Base-by-base conservation (phyloP, 2,113 vertebrate species). In the Proteles cristata region DNA sequence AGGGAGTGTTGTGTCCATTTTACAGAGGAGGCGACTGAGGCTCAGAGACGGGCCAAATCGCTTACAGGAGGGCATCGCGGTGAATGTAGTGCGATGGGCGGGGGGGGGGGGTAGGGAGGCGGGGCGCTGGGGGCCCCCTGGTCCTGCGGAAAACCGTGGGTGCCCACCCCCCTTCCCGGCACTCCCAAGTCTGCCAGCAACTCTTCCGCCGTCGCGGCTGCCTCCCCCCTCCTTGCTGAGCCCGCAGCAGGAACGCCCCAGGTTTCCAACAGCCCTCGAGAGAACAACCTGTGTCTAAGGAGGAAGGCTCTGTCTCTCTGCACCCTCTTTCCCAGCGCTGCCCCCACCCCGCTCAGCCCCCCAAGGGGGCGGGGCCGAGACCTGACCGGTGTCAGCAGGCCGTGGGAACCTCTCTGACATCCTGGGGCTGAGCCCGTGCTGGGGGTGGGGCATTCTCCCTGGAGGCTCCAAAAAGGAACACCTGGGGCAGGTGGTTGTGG, bases 191-290 rank as follows among this genome's bases (percentile, higher is more conserved):
- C 21, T 7, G 1, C 7, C 0, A 23, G 35, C 1, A 16, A 21
- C 2, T 1, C 10, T n/a, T 21, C 76, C 0, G 2, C 50, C 1
- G 4, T 17, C 9, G 0, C 1, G 33, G 39, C 26, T 8, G 23
- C 69, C 11, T 69, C 55, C 2, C 1, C 73, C 39, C 88, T 66
- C 48, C 63, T 48, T 55, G 28, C 66, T 23, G 50, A 88, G 82
- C 21, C 33, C 11, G 31, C 17, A 28, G 58, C 50, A 3, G 0
- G 45, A n/a, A 91, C 63, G n/a, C 77, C 61, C 88, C 83, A 23
- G 3, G 16, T 50, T 87, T 92, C 45, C 85, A 74, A 68, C 86
- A 82, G 63, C 55, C 23, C 2, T 16, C 43, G 8, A 0, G 8
- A 88, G 66, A 89, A 77, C 93, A 71, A 33, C 73, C 69, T 17